These are phyloP conservation scores for Trinorchestia longiramus DNA, from an alignment of 1,140 invertebrate genomes.

Conservation along the genomic window DNA sequence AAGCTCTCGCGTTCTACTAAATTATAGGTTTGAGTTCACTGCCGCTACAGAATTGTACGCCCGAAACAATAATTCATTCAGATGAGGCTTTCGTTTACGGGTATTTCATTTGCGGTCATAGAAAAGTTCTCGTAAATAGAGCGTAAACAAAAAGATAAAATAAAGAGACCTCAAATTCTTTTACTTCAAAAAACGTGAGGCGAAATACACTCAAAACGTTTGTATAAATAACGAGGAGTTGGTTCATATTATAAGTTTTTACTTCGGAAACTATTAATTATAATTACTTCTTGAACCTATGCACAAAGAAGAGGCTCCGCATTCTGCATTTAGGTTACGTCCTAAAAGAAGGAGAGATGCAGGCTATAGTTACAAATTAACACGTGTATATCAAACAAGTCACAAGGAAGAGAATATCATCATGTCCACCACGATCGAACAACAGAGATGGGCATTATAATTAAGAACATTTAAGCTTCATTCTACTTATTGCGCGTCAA, in stretches of 20 bases:
- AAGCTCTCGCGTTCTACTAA: background rate
- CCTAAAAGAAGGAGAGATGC: background rate
- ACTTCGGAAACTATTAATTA: background rate
- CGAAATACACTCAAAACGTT: background rate
- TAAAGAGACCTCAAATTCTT: background rate
- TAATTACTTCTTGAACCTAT: background rate
- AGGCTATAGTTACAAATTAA: background rate
- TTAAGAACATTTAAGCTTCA: background rate
- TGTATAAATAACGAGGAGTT: background rate
- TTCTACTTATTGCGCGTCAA: background rate
- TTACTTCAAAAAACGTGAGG: background rate
- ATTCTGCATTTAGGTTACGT: background rate
- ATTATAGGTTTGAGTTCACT: slow-evolving; percentile 7
- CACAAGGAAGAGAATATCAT: background rate
- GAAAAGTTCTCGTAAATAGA: background rate
- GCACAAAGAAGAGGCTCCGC: background rate
- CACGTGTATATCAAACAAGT: background rate
- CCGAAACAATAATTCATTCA: background rate
- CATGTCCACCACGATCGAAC: background rate
- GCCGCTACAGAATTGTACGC: slow-evolving; percentile 22
- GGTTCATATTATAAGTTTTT: background rate
- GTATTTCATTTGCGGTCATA: background rate
- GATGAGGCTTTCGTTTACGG: background rate
- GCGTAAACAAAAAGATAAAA: background rate
- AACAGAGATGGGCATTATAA: background rate